Conservation (phyloP, 2,113 vertebrate species). For the Neodontobutis hainanensis region DNA sequence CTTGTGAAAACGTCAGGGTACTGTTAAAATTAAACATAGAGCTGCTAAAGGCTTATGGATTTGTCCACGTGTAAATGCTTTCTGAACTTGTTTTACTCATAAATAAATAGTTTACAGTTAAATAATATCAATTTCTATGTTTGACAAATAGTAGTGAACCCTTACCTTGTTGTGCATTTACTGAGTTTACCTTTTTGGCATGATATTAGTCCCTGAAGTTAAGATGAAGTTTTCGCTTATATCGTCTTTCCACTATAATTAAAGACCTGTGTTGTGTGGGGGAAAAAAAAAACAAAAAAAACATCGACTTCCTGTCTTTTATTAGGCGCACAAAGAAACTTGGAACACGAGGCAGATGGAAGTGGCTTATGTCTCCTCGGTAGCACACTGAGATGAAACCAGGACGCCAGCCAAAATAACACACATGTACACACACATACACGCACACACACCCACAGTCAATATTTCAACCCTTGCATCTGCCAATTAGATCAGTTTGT, state of each 20-base stretch:
- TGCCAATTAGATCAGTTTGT: conserved; percentile 74
- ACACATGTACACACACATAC: conserved; percentile 33
- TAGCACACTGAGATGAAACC: conserved; percentile 76
- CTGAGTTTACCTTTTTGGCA: neutral
- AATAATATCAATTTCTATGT: no score
- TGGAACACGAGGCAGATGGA: conserved; percentile 79
- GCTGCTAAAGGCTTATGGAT: neutral
- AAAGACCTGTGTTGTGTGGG: conserved; percentile 29
- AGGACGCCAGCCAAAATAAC: conserved; percentile 73
- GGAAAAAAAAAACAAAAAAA: conserved; percentile 33
- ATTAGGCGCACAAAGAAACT: conserved; percentile 75
- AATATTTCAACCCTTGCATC: conserved; percentile 73
- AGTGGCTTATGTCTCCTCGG: conserved; percentile 80
- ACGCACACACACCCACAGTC: conserved; percentile 44
- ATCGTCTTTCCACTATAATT: conserved; percentile 50
- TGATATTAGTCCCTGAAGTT: conserved; percentile 16
- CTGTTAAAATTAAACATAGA: neutral
- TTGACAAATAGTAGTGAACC: no score
- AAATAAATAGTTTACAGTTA: no score
- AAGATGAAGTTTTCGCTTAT: conserved; percentile 26
- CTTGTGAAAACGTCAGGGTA: conserved; percentile 1
- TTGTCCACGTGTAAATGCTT: neutral
- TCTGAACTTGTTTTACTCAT: no score
- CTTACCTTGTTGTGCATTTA: conserved; percentile 1
- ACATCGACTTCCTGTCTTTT: conserved; percentile 74